A percentile compares a stretch with the other conserved stretches of the same genome.
These are phyloP conservation scores for Tiphia femorata DNA, from an alignment of 2,888 invertebrate species.

Conservation along the genomic window DNA sequence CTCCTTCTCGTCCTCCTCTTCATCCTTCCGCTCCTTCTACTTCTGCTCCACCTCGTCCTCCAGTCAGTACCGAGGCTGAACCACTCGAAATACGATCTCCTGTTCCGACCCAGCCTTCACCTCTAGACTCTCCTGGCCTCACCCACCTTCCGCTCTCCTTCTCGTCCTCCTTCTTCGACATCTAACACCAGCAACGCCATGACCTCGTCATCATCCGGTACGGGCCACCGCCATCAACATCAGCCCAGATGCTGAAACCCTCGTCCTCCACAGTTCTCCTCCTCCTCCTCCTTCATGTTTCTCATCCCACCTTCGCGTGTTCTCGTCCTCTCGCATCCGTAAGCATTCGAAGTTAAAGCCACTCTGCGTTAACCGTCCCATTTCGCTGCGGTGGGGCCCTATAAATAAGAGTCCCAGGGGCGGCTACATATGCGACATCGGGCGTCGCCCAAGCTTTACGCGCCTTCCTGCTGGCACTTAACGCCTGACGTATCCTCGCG, in stretches of 20 bases:
- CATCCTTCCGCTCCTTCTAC: not conserved
- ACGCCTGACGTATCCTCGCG: slow-evolving; percentile 11
- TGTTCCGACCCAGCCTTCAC: not conserved
- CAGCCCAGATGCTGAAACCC: not conserved
- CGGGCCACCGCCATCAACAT: not conserved
- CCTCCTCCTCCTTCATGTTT: not conserved
- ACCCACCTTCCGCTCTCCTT: not conserved
- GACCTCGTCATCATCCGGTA: not conserved
- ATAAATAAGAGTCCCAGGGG: slow-evolving; percentile 38
- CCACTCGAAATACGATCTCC: not conserved
- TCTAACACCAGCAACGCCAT: not conserved
- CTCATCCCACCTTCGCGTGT: not conserved
- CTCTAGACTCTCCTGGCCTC: not conserved
- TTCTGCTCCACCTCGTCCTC: not conserved
- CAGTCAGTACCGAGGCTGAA: too few species aligned
- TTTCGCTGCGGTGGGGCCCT: slow-evolving; percentile 25
- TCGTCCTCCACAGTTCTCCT: slow-evolving; percentile 5
- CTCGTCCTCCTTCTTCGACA: not conserved
- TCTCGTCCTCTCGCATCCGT: slow-evolving; percentile 17
- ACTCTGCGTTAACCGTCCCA: slow-evolving; percentile 38
- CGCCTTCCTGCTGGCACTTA: slow-evolving; percentile 2
- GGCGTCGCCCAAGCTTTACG: slow-evolving; percentile 16
- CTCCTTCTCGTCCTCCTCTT: not conserved
- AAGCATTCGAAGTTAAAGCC: slow-evolving; percentile 42
- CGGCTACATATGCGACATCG: slow-evolving; percentile 9